Conservation (phyloP, 2,888 invertebrate species). For the Pseudolycoriella hygida region DNA sequence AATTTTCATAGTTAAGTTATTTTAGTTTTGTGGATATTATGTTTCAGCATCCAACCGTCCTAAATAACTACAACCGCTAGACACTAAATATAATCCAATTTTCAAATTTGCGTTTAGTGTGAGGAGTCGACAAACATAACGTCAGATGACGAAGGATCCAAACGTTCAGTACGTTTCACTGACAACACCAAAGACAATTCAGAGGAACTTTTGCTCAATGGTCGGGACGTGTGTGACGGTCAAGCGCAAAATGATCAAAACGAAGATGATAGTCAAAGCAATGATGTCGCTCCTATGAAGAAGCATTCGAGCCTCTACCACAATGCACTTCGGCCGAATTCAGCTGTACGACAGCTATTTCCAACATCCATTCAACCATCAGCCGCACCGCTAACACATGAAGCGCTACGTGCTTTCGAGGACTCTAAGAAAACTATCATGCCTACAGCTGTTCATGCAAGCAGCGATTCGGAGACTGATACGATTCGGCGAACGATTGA, state of each 20-base stretch:
- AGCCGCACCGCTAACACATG: slow-evolving; percentile 47
- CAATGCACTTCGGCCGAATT: slow-evolving; percentile 39
- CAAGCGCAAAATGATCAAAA: slow-evolving; percentile 19
- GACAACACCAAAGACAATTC: slow-evolving; percentile 15
- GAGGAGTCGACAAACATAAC: slow-evolving; percentile 25
- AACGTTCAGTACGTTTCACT: slow-evolving; percentile 48
- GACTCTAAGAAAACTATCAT: slow-evolving; percentile 39
- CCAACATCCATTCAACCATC: slow-evolving; percentile 28
- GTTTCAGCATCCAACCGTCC: too few relatives aligned
- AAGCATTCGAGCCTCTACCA: slow-evolving; percentile 28
- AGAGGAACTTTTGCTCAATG: slow-evolving; percentile 13
- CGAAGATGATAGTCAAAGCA: slow-evolving; percentile 19
- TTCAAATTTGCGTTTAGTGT: slow-evolving; percentile 11
- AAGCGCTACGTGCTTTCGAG: slow-evolving; percentile 54
- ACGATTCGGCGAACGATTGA: slow-evolving; percentile 63
- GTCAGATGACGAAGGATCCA: slow-evolving; percentile 33
- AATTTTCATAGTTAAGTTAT: too few relatives aligned
- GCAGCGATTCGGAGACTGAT: slow-evolving; percentile 33
- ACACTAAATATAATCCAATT: background rate
- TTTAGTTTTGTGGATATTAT: too few relatives aligned
- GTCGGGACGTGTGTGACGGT: slow-evolving; percentile 16
- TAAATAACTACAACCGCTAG: too few relatives aligned
- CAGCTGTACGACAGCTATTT: slow-evolving; percentile 70
- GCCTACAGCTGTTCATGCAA: slow-evolving; percentile 20
- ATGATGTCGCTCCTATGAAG: slow-evolving; percentile 18